These are phyloP conservation scores for Carabus problematicus DNA, from an alignment of 2,888 invertebrate genomes.

Conservation along the genomic window DNA sequence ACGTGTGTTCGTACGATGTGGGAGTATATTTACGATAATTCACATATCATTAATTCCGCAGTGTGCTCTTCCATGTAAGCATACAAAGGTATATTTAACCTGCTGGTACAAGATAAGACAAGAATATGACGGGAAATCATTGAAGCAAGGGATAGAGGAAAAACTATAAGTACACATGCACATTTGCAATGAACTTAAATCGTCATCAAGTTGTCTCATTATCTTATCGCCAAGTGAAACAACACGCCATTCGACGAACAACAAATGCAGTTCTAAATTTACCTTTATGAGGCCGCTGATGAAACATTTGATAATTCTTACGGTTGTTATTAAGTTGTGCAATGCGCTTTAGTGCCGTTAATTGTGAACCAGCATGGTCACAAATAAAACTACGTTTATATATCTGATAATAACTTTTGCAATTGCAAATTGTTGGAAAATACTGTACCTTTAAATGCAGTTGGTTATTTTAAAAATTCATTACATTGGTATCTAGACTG, in stretches of 20 bases:
- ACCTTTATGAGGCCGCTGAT: no score
- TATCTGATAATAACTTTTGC: no score
- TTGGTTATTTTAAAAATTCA: no score
- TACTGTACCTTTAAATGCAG: no score
- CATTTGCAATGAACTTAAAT: slow-evolving; percentile 40
- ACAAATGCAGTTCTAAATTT: no score
- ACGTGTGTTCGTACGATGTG: not conserved
- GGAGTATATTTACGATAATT: slow-evolving; percentile 3
- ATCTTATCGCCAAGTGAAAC: slow-evolving; percentile 23
- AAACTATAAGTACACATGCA: slow-evolving; percentile 27
- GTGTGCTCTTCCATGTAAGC: slow-evolving; percentile 35
- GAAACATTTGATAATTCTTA: no score
- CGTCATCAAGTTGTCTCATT: slow-evolving; percentile 12
- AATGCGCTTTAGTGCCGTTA: no score
- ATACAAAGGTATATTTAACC: slow-evolving; percentile 27
- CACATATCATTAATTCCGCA: slow-evolving; percentile 24
- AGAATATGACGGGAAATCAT: slow-evolving; percentile 17
- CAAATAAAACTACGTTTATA: no score
- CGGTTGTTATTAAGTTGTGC: no score
- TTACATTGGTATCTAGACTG: no score
- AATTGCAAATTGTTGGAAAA: no score
- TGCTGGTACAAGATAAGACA: slow-evolving; percentile 17
- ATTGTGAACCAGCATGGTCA: no score
- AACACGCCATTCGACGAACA: not conserved
- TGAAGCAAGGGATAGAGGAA: not conserved